Evolutionary conservation across 2,113 vertebrate genomes (phyloP).

Genomic region (Willisornis vidua): DNA sequence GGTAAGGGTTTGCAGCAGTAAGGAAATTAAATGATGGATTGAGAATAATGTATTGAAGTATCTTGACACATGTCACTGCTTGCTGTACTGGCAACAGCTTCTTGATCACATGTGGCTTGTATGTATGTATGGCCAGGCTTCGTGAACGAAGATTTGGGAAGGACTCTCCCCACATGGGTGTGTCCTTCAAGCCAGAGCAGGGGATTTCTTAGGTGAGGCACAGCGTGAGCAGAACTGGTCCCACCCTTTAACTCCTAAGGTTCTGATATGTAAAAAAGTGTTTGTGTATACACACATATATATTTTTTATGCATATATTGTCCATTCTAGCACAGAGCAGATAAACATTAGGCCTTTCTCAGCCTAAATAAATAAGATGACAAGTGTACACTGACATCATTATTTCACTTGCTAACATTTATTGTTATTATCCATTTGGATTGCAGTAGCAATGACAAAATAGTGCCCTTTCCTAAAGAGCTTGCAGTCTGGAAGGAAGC

Average conservation of each 20-base stretch:
- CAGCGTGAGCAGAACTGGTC: too few relatives aligned
- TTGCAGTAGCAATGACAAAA: neutral
- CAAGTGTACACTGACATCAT: neutral
- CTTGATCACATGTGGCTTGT: neutral
- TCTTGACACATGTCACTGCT: neutral
- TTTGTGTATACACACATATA: rapidly evolving
- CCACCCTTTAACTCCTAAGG: too few relatives aligned
- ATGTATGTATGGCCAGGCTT: too few relatives aligned
- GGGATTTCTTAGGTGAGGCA: too few relatives aligned
- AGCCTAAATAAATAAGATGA: neutral
- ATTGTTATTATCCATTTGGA: neutral
- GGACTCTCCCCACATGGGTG: too few relatives aligned
- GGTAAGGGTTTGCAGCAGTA: neutral
- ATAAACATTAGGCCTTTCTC: neutral
- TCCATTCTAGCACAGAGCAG: neutral
- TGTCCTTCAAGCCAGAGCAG: too few relatives aligned
- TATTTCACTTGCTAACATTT: neutral
- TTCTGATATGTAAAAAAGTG: rapidly evolving
- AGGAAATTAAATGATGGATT: neutral
- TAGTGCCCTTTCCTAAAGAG: neutral
- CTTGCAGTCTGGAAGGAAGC: neutral
- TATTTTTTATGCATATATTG: neutral
- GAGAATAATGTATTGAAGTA: neutral
- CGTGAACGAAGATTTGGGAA: too few relatives aligned
- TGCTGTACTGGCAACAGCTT: neutral